phyloP scores from a whole-genome alignment of 2,888 invertebrate genomes.

The Aporophyla nigra region DNA sequence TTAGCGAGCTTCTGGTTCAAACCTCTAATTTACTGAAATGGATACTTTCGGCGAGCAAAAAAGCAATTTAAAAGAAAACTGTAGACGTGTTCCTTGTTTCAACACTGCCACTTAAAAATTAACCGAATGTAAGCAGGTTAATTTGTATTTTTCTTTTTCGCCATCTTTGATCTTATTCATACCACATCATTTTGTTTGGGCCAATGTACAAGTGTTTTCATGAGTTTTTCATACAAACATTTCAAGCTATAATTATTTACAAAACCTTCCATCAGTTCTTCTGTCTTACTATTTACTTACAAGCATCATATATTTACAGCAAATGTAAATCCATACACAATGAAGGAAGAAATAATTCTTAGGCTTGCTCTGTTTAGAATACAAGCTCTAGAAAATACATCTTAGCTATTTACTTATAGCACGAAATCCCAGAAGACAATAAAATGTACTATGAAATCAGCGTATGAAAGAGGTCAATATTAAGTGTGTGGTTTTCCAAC shows the following conservation, averaged over 20 bases:
- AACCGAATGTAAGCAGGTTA: not conserved
- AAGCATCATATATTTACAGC: not conserved
- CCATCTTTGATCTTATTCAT: not conserved
- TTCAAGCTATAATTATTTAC: not conserved
- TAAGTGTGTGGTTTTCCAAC: not conserved
- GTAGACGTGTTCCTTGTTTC: conserved; percentile 2
- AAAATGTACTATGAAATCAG: not conserved
- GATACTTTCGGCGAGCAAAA: conserved; percentile 29
- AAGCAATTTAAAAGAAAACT: not conserved
- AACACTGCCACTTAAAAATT: not conserved
- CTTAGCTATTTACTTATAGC: not conserved
- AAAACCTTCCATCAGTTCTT: not conserved
- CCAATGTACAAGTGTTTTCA: not conserved
- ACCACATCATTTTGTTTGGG: not conserved
- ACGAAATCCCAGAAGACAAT: not conserved
- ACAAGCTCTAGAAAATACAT: not conserved
- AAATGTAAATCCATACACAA: not conserved
- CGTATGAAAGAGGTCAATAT: not conserved
- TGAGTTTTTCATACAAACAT: not conserved
- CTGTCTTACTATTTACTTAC: not conserved
- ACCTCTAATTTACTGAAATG: conserved; percentile 50
- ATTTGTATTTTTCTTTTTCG: not conserved
- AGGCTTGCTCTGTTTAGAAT: not conserved
- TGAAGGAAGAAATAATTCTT: not conserved
- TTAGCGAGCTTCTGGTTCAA: conserved; percentile 50